Conservation (phyloP, 1,140 invertebrate genomes). For the Hycleus cichorii region DNA sequence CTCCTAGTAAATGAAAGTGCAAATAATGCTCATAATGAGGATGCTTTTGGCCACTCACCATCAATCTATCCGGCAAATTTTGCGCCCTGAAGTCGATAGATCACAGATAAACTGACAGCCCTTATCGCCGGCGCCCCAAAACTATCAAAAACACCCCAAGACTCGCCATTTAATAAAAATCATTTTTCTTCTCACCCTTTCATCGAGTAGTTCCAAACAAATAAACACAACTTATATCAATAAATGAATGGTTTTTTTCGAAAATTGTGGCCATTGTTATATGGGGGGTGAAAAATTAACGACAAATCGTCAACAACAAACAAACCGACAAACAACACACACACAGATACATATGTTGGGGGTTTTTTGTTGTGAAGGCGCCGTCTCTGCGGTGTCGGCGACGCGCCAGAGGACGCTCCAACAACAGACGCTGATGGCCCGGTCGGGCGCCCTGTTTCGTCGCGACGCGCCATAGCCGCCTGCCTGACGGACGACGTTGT, state of each 20-base stretch:
- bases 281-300: constrained; percentile 29
- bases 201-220: no score
- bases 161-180: background rate
- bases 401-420: constrained; percentile 20
- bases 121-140: background rate
- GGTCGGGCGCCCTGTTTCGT: constrained; percentile 19
- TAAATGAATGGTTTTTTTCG: background rate
- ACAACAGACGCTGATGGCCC: constrained; percentile 21
- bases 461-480: constrained; percentile 21
- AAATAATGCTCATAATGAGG: no score
- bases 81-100: background rate
- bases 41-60: no score
- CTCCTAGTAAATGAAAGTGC: no score
- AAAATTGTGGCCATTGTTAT: background rate
- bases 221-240: no score
- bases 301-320: constrained; percentile 25
- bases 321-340: constrained; percentile 17
- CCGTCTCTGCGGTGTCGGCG: constrained; percentile 22
- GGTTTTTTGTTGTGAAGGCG: constrained; percentile 21
- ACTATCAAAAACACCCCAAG: background rate
- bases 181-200: no score
- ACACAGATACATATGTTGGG: background rate
- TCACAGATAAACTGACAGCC: background rate
- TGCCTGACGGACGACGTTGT: constrained; percentile 22
- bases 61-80: background rate